These are phyloP conservation scores for Microcebus murinus DNA, from an alignment of 2,113 vertebrate genomes.

Conservation along the genomic window DNA sequence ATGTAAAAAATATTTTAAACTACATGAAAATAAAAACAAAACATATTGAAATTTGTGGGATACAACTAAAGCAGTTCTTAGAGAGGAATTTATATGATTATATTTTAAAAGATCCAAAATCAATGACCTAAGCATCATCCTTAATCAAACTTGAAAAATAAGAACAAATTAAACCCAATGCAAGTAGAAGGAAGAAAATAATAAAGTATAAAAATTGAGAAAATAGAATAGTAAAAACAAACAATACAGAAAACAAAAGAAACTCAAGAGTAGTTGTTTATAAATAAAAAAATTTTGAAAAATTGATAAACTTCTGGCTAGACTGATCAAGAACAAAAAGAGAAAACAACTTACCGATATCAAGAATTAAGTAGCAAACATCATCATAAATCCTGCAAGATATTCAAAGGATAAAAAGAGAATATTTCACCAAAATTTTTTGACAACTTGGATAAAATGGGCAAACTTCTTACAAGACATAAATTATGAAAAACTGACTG, in stretches of 20 bases:
- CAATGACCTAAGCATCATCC: neutral
- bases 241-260: neutral
- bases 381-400: neutral
- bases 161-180: neutral
- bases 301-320: neutral
- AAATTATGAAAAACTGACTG: neutral
- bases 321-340: neutral
- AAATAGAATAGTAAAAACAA: neutral
- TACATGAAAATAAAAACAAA: slow-evolving; percentile 2
- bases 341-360: neutral
- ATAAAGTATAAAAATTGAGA: neutral
- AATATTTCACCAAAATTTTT: neutral
- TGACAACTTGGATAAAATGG: neutral
- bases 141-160: neutral
- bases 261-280: neutral
- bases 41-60: neutral
- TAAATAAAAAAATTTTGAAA: neutral
- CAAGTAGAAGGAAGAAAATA: neutral
- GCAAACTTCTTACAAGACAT: neutral
- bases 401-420: neutral
- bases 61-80: neutral
- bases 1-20: neutral
- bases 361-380: neutral
- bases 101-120: neutral
- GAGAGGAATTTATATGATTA: neutral